Evolutionary conservation across 2,888 invertebrate genomes (phyloP).

Genomic region (Chironomus tentans): DNA sequence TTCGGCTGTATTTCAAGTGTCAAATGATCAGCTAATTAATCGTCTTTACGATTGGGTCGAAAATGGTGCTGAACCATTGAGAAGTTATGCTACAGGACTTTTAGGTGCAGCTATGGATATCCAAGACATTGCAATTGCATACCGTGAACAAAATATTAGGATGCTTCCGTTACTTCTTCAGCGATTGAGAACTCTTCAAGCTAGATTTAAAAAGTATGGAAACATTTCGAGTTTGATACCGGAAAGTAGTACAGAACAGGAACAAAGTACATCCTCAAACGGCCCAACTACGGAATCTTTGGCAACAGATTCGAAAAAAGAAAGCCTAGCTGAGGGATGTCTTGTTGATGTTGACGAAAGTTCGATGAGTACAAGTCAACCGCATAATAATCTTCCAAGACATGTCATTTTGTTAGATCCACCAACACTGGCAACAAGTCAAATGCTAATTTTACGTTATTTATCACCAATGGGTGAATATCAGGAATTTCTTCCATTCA

Average conservation of each 20-base stretch:
- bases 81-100: slow-evolving; percentile 89
- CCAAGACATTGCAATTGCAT: slow-evolving; percentile 82
- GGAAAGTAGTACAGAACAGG: too few species aligned
- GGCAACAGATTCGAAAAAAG: neutral
- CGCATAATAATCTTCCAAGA: neutral
- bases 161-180: slow-evolving; percentile 82
- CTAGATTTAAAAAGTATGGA: slow-evolving; percentile 28
- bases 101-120: slow-evolving; percentile 95
- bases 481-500: slow-evolving; percentile 83
- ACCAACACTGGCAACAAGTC: slow-evolving; percentile 76
- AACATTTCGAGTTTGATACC: neutral
- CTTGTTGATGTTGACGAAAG: neutral
- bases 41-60: slow-evolving; percentile 86
- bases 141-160: slow-evolving; percentile 73
- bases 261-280: too few species aligned
- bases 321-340: slow-evolving; percentile 21
- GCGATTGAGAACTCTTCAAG: slow-evolving; percentile 65
- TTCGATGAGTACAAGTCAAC: neutral
- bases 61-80: slow-evolving; percentile 75
- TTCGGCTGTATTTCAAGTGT: slow-evolving; percentile 85
- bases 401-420: slow-evolving; percentile 78
- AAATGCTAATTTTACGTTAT: slow-evolving; percentile 87
- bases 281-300: too few species aligned
- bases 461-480: slow-evolving; percentile 97
- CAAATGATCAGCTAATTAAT: slow-evolving; percentile 75